Evolutionary conservation across 2,888 invertebrate species (phyloP).

Genomic region (Acleris laterana): DNA sequence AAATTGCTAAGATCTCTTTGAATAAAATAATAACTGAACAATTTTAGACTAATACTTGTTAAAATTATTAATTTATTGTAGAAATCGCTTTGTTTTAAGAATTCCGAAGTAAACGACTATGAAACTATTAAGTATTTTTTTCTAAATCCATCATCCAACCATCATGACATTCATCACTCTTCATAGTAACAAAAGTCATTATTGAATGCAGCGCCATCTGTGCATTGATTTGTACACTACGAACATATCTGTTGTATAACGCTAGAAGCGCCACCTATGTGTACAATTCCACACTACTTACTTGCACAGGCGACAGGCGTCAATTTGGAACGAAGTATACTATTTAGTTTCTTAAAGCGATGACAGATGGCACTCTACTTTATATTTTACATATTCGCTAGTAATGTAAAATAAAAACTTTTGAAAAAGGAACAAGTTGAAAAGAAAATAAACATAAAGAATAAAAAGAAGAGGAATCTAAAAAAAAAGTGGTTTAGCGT

Average conservation of each 20-base stretch:
- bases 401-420: too few relatives aligned
- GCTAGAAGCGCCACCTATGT: too few relatives aligned
- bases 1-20: slow-evolving; percentile 26
- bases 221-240: not conserved
- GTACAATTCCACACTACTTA: too few relatives aligned
- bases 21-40: slow-evolving; percentile 24
- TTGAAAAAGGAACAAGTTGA: too few relatives aligned
- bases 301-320: too few relatives aligned
- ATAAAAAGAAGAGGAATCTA: too few relatives aligned
- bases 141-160: too few relatives aligned
- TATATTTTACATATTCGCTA: not conserved
- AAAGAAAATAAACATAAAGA: too few relatives aligned
- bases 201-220: slow-evolving; percentile 6
- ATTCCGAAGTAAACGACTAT: slow-evolving; percentile 34
- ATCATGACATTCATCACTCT: too few relatives aligned
- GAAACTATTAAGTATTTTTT: slow-evolving; percentile 29
- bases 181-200: not conserved
- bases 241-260: not conserved
- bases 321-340: too few relatives aligned
- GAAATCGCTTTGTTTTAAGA: slow-evolving; percentile 42
- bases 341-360: too few relatives aligned
- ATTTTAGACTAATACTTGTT: slow-evolving; percentile 34
- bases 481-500: too few relatives aligned
- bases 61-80: slow-evolving; percentile 43
- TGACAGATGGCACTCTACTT: not conserved